Evolutionary conservation across 2,113 vertebrate species (phyloP), one percentile per base, ranked within the genome.

Genomic region (Nasalis larvatus): DNA sequence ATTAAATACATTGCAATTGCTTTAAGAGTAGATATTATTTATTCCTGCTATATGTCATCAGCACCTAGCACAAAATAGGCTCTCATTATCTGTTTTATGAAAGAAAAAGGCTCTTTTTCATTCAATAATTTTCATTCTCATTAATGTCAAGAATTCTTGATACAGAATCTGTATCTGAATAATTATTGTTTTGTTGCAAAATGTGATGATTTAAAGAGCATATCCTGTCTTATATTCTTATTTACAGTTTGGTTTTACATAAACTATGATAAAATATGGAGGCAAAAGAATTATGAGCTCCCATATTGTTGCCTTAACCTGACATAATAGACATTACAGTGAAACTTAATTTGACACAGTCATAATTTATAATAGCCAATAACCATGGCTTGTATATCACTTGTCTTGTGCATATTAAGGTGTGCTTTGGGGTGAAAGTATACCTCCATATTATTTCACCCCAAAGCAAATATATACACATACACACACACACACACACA

Each of bases 81-180:
- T 94, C 21, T 93, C 32, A 30, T 74, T 76, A 56, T 35, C 42
- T 86, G 16, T 78, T 88, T 96, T 94, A 81, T 74, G 63, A 93
- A 88, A 60, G 63, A 92, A 90, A 9, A 30, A 56, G 89, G 1
- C 14, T 83, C 60, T 56, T 92, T 93, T 92, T 83, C 40, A 49
- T 87, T 91, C 49, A 83, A 45, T 25, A 89, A 76, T 96, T 87
- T 83, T 47, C 60, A 78, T 80, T 76, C 74, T 84, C 76, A 80
- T 89, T 97, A 96, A 69, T 95, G 86, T 63, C 74, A 84, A 63
- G 1, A 18, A 74, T 66, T 94, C 27, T 76, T 97, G 73, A 92
- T 90, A 89, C 80, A 90, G 42, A 86, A 95, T 83, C 66, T 89
- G 40, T 96, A 42, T 97, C 90, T 96, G 89, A 23, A 60, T 89